phyloP scores from a whole-genome alignment of 2,888 invertebrate genomes.

The Ichneumon xanthorius region DNA sequence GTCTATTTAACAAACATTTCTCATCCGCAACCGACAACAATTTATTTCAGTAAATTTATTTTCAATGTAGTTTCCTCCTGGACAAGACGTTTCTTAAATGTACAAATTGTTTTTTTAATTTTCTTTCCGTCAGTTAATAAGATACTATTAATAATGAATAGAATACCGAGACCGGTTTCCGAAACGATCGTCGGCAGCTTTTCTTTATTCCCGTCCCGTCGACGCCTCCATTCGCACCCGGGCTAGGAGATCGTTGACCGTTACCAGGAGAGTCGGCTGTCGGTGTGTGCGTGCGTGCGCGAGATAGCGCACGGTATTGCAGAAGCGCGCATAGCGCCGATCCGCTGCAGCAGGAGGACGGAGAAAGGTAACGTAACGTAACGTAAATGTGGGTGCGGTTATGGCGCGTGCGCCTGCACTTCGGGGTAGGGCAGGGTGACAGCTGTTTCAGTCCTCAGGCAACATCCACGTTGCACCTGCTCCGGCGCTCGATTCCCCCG shows the following conservation, averaged over 20 bases:
- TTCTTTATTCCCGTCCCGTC: constrained; percentile 24
- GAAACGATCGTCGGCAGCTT: background rate
- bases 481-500: constrained; percentile 67
- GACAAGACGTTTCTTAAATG: background rate
- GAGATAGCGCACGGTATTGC: constrained; percentile 31
- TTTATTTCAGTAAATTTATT: too few species aligned
- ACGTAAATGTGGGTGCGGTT: constrained; percentile 80
- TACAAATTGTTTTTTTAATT: too few species aligned
- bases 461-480: constrained; percentile 82
- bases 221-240: constrained; percentile 73
- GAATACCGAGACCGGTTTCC: background rate
- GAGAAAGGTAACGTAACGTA: constrained; percentile 69
- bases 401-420: constrained; percentile 77
- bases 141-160: background rate
- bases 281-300: constrained; percentile 14
- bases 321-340: constrained; percentile 54
- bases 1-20: background rate
- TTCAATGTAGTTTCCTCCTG: background rate
- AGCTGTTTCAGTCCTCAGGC: constrained; percentile 82
- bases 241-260: constrained; percentile 80
- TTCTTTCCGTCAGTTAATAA: background rate
- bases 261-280: constrained; percentile 67
- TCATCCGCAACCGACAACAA: too few species aligned
- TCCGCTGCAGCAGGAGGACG: constrained; percentile 51
- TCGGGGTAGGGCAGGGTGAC: constrained; percentile 81